A percentile compares a stretch with the other conserved stretches of the same genome.
Evolutionary conservation across 2,113 vertebrate genomes (phyloP).

Genomic region (Tyrannus savana): DNA sequence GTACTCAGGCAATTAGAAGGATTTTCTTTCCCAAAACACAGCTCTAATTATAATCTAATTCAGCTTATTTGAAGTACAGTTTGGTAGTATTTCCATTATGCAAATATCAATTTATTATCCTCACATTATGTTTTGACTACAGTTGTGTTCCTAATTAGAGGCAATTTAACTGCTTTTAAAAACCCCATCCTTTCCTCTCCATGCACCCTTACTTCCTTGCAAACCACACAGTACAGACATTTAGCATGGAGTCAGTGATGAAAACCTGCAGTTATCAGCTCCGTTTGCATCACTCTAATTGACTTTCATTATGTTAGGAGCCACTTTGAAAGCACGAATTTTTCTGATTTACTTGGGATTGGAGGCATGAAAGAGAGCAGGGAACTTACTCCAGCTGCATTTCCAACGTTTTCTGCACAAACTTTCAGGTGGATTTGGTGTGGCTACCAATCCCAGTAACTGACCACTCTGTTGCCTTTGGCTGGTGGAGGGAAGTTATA

Average conservation of each 20-base stretch:
- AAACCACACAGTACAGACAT: slow-evolving; percentile 29
- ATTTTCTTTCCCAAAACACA: slow-evolving; percentile 54
- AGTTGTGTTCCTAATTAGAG: slow-evolving; percentile 67
- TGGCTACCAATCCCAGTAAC: background rate
- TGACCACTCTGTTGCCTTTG: accelerated
- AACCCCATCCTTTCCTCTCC: background rate
- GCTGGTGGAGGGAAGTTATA: background rate
- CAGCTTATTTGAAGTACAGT: slow-evolving; percentile 57
- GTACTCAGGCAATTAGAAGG: slow-evolving; percentile 19
- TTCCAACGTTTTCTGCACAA: background rate
- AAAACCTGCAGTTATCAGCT: slow-evolving; percentile 52
- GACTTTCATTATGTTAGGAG: slow-evolving; percentile 51
- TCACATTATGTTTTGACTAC: slow-evolving; percentile 64
- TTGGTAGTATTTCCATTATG: slow-evolving; percentile 61
- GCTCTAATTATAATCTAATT: slow-evolving; percentile 64
- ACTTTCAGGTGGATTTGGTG: background rate
- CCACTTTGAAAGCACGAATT: background rate
- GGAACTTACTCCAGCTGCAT: background rate
- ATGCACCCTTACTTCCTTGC: slow-evolving; percentile 21
- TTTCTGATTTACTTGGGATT: background rate
- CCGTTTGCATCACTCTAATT: slow-evolving; percentile 39
- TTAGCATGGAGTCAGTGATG: background rate
- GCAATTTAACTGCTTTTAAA: slow-evolving; percentile 60
- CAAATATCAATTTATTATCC: slow-evolving; percentile 71
- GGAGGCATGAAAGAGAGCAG: background rate